Base-by-base conservation (phyloP, 2,888 invertebrate species). In the Kuschelorhynchus macadamiae region DNA sequence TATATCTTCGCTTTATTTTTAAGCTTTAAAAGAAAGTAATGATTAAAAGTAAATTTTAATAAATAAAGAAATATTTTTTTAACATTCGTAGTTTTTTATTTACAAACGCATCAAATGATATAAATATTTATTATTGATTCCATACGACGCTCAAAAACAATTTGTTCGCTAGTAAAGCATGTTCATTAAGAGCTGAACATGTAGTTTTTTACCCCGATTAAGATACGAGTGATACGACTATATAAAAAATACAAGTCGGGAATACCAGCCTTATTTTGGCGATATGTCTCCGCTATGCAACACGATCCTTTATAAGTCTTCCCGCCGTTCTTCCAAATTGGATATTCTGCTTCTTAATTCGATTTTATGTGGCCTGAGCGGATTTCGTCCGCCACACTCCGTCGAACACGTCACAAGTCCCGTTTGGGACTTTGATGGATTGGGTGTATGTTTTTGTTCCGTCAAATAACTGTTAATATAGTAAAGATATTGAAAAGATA, bases 301-400 rank as follows among this genome's bases (percentile, higher is more conserved):
- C 42, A 25, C 11, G 20, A 30, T 42, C 9, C 39, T 41, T 55
- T 55, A n/a, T 55, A 55, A 12, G 55, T 41, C 42, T 55, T 55
- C 55, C 42, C 14, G 55, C 41, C 42, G 42, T 55, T 55, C 30
- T 42, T 55, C 42, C 55, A 55, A 55, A 55, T 55, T 55, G 55
- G 55, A 55, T 55, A 52, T 55, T 55, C 55, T 55, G 55, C 55
- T 30, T 55, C n/a, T 55, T 55, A 55, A 55, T 55, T 55, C 42
- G 55, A 55, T 55, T 55, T 55, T 55, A 21, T 30, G 55, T 12
- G 55, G 42, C 42, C 55, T 42, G 42, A 55, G 55, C 30, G 14
- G 55, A 55, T 42, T 55, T 42, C 21, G 42, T 42, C 17, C 42
- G 18, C 12, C 30, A 42, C 17, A 42, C 30, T 41, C 16, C 41